A percentile compares a stretch with the other conserved stretches of the same genome.
These are phyloP conservation scores for Athripsodes cinereus DNA, from an alignment of 2,888 invertebrate genomes.

Conservation along the genomic window DNA sequence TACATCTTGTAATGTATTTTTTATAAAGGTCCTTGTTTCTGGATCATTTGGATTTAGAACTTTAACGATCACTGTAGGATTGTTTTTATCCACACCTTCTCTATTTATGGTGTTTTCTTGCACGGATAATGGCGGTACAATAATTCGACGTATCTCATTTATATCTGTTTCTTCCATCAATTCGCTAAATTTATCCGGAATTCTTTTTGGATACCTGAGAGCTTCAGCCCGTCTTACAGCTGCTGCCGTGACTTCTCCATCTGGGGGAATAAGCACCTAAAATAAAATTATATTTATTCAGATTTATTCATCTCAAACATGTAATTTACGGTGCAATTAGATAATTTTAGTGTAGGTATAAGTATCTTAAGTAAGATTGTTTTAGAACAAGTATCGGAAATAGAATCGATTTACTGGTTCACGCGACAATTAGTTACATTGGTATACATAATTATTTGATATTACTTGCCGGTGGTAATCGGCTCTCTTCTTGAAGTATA, in stretches of 20 bases:
- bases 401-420: too few species aligned
- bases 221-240: slow-evolving; percentile 1
- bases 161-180: slow-evolving; percentile 4
- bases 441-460: too few species aligned
- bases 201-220: not conserved
- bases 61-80: not conserved
- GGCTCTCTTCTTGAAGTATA: slow-evolving; percentile 7
- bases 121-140: not conserved
- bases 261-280: not conserved
- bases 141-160: not conserved
- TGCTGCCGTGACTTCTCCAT: not conserved
- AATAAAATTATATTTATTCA: not conserved
- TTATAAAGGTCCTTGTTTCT: not conserved
- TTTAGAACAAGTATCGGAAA: too few species aligned
- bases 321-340: too few species aligned
- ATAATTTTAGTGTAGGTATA: too few species aligned
- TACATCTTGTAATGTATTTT: not conserved
- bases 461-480: too few species aligned
- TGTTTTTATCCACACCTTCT: not conserved
- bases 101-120: too few species aligned
- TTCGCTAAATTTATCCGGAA: slow-evolving; percentile 1
- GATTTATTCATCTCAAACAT: too few species aligned
- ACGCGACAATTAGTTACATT: too few species aligned
- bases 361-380: too few species aligned
- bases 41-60: not conserved